Conservation (phyloP, 2,797 vertebrate species). For the Sciurus carolinensis region DNA sequence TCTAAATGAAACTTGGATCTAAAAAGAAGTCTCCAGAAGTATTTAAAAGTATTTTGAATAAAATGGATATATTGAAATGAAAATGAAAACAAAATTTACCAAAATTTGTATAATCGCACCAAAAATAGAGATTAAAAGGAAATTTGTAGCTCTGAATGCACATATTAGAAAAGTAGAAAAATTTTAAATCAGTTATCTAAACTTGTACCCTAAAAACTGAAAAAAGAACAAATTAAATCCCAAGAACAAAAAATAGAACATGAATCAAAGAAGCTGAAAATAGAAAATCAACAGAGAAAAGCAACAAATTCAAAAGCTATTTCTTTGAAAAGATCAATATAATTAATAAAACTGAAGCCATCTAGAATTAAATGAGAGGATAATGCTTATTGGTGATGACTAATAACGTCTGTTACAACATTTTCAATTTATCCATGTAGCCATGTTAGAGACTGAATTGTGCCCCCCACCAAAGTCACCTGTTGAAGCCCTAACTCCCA, state of each 20-base stretch:
- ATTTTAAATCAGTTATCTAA: background rate
- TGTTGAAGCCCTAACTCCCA: no score
- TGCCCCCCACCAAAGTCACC: no score
- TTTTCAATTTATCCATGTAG: no score
- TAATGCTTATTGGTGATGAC: no score
- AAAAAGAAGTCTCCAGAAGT: background rate
- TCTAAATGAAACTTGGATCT: background rate
- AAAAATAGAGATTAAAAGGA: background rate
- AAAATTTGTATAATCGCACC: background rate
- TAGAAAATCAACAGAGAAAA: background rate
- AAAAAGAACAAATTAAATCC: background rate
- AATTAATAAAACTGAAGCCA: background rate
- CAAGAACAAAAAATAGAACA: background rate
- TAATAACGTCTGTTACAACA: no score
- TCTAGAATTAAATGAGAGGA: no score
- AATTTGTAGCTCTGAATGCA: background rate
- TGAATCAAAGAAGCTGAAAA: background rate
- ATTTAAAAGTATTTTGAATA: background rate
- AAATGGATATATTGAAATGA: background rate
- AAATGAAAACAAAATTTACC: background rate
- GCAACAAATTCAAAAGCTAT: background rate
- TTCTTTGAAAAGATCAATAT: background rate
- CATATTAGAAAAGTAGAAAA: background rate
- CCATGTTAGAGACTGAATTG: no score
- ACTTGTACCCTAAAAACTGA: background rate